Evolutionary conservation across 2,888 invertebrate species (phyloP).

Genomic region (Horisme vitalbata): DNA sequence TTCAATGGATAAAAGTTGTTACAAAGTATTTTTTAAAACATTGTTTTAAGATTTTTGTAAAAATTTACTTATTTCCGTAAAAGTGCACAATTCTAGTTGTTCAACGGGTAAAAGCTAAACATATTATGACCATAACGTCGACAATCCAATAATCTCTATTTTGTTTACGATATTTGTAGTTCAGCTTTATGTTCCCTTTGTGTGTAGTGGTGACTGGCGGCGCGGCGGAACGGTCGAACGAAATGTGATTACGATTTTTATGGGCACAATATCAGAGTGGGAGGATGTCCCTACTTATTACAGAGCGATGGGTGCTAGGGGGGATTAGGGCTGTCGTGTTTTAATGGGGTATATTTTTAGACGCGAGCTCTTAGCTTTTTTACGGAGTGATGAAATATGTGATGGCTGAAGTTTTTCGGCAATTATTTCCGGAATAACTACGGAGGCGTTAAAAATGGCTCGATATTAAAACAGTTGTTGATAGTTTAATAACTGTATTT

Average conservation of each 20-base stretch:
- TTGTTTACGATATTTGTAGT: no score
- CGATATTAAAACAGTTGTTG: background rate
- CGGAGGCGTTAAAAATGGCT: background rate
- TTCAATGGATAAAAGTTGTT: no score
- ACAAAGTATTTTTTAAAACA: no score
- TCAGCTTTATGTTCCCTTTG: no score
- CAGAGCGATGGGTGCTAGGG: constrained; percentile 39
- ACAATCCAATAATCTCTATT: no score
- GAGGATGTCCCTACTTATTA: constrained; percentile 52
- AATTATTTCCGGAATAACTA: constrained; percentile 2
- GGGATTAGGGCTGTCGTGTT: constrained; percentile 36
- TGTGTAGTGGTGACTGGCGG: constrained; percentile 1
- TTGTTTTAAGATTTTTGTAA: no score
- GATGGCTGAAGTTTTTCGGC: constrained; percentile 8
- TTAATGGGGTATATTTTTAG: constrained; percentile 12
- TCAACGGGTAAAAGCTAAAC: no score
- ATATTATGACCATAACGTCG: no score
- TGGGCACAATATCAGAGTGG: constrained; percentile 31
- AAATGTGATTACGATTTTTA: constrained; percentile 37
- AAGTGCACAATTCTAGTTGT: no score
- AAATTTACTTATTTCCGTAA: no score
- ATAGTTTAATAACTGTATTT: no score
- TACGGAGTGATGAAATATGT: constrained; percentile 15
- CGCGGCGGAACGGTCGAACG: constrained; percentile 22
- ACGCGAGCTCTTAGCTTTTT: constrained; percentile 9